phyloP scores from a whole-genome alignment of 92 coral and sea anemone species.

The Virgularia gustaviana region DNA sequence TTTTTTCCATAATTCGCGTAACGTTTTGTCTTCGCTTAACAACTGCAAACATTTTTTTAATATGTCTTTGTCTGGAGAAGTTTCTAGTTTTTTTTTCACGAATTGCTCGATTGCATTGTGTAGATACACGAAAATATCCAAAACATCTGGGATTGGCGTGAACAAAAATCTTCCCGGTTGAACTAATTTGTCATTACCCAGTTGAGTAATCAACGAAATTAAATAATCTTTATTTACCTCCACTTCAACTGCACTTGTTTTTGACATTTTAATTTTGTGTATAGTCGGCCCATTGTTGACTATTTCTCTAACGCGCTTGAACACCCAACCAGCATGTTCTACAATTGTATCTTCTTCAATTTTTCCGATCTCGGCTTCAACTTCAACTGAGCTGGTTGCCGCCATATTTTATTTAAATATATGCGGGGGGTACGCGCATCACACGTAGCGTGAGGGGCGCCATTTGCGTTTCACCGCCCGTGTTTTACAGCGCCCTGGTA shows the following conservation, averaged over 20 bases:
- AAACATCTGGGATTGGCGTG: constrained; percentile 1
- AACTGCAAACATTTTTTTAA: neutral
- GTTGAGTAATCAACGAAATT: neutral
- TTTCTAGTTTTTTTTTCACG: neutral
- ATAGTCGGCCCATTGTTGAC: neutral
- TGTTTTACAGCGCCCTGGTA: no score
- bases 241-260: neutral
- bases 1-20: neutral
- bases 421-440: no score
- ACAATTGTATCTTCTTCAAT: constrained; percentile 20
- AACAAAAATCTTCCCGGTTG: constrained; percentile 9
- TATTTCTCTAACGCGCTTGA: constrained; percentile 13
- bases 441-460: no score
- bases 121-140: neutral
- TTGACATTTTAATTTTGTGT: constrained; percentile 11
- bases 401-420: no score
- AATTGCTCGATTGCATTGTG: neutral
- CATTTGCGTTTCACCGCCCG: no score
- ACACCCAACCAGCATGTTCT: constrained; percentile 39
- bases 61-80: constrained; percentile 4
- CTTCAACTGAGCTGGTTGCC: neutral
- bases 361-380: neutral
- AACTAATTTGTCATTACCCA: neutral
- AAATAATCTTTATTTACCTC: constrained; percentile 1
- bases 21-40: neutral